Evolutionary conservation across 2,797 vertebrate genomes (phyloP).

Genomic region (Pteronotus mesoamericanus): DNA sequence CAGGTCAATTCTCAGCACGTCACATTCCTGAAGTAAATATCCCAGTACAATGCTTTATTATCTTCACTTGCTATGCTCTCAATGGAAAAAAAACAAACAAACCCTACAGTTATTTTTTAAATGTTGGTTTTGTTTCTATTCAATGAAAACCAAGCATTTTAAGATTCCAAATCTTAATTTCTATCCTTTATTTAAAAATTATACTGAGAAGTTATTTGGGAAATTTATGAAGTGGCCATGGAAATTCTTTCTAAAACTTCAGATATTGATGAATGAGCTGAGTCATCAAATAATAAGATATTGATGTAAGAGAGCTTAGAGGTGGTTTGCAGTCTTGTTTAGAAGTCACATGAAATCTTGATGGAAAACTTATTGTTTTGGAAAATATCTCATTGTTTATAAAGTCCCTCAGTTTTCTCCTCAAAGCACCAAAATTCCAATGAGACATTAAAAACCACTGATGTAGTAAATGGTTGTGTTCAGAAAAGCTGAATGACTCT

Average conservation of each 20-base stretch:
- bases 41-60: not conserved
- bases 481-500: not conserved
- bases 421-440: not conserved
- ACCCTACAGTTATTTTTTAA: not conserved
- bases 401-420: not conserved
- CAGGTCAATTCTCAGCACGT: not conserved
- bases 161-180: slow-evolving; percentile 4
- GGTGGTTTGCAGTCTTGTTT: not conserved
- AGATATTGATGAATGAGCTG: not conserved
- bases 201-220: not conserved
- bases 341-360: not conserved
- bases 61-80: not conserved
- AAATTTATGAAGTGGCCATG: not conserved
- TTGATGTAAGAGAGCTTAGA: not conserved
- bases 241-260: not conserved
- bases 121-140: not conserved
- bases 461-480: not conserved
- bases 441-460: not conserved
- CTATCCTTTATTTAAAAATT: not conserved
- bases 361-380: not conserved
- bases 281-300: not conserved
- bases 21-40: not conserved
- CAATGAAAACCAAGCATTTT: slow-evolving; percentile 4
- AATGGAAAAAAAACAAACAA: not conserved
- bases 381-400: not conserved